Conservation (phyloP, 37 sponge, comb jelly and placozoan genomes). For the Geodia barretti region DNA sequence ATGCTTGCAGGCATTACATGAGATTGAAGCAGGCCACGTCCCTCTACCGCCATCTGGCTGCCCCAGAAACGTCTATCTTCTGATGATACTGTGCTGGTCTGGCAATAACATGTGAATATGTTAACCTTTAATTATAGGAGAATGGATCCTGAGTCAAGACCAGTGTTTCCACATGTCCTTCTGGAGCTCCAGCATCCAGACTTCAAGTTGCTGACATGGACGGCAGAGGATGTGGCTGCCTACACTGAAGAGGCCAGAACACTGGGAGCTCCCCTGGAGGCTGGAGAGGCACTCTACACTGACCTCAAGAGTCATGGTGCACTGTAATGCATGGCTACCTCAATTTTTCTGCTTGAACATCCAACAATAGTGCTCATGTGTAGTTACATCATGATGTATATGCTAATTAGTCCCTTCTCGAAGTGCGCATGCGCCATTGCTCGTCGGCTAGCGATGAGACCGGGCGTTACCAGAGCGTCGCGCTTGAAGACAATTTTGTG, state of each 20-base stretch:
- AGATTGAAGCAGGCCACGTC: constrained; percentile 39
- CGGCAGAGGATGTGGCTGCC: constrained; percentile 11
- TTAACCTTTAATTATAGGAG: no score
- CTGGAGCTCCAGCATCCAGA: constrained; percentile 19
- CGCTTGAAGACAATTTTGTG: no score
- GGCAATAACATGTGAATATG: no score
- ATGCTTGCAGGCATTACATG: constrained; percentile 9
- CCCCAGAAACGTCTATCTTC: constrained; percentile 28
- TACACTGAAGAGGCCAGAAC: constrained; percentile 17
- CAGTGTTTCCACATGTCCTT: constrained; percentile 3
- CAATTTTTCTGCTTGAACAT: no score
- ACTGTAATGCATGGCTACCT: no score
- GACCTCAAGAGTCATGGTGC: constrained; percentile 23
- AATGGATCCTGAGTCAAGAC: constrained; percentile 11
- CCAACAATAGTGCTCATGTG: no score
- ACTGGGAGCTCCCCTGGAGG: constrained; percentile 19
- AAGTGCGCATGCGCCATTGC: no score
- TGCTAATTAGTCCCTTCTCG: no score
- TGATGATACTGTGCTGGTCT: constrained; percentile 56
- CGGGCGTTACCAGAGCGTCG: no score
- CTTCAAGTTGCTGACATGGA: constrained; percentile 18
- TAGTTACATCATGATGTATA: no score
- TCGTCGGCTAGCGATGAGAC: no score
- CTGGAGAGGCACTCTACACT: constrained; percentile 7
- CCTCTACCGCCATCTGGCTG: constrained; percentile 30